A percentile compares a stretch with the other conserved stretches of the same genome.
Conservation (phyloP, 1,140 invertebrate genomes). For the Maconellicoccus hirsutus region DNA sequence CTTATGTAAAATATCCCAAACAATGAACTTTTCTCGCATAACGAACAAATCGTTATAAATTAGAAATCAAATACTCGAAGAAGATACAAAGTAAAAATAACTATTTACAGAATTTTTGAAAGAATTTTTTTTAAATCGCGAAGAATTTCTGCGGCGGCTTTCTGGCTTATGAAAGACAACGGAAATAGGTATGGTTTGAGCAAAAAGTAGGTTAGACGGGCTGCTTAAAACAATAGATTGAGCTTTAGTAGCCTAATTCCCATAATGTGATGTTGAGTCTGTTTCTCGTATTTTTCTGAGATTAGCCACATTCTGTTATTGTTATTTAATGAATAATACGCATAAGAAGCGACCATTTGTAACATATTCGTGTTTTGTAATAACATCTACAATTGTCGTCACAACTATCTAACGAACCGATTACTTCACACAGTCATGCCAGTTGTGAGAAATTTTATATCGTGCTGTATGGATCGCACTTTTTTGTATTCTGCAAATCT, state of each 20-base stretch:
- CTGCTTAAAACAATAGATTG: conserved; percentile 1
- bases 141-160: neutral
- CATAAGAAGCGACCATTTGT: conserved; percentile 6
- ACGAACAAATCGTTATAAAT: no score
- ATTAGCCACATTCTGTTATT: conserved; percentile 15
- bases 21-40: no score
- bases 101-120: no score
- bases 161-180: neutral
- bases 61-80: no score
- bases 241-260: conserved; percentile 11
- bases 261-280: neutral
- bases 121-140: no score
- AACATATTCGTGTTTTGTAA: conserved; percentile 17
- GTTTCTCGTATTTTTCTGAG: neutral
- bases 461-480: neutral
- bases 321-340: neutral
- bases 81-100: no score
- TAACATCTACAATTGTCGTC: conserved; percentile 15
- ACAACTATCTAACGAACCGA: conserved; percentile 1
- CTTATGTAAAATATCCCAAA: no score
- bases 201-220: conserved; percentile 7
- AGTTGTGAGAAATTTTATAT: conserved; percentile 16
- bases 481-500: neutral
- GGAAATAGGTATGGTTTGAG: neutral
- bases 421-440: conserved; percentile 4